These are phyloP conservation scores for Myxocyprinus asiaticus DNA, from an alignment of 2,113 vertebrate species.

Conservation along the genomic window DNA sequence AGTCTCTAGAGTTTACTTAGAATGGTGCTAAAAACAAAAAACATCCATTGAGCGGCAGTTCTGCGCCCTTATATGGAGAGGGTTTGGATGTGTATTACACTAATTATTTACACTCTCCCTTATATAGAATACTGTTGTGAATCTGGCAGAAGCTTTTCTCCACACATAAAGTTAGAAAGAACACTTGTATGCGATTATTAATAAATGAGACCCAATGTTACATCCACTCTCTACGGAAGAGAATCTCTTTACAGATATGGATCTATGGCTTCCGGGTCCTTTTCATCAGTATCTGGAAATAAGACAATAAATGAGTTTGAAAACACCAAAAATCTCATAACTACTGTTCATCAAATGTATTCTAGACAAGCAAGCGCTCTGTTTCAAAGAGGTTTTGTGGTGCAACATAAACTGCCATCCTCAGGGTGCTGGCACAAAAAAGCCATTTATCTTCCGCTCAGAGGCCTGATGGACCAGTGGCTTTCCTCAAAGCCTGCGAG, in stretches of 20 bases:
- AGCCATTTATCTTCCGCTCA: slow-evolving; percentile 42
- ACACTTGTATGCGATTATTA: too few relatives aligned
- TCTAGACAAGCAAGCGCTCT: slow-evolving; percentile 47
- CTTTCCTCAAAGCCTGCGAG: slow-evolving; percentile 45
- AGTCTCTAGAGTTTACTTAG: too few relatives aligned
- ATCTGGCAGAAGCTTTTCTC: too few relatives aligned
- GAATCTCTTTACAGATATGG: not conserved
- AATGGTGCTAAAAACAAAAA: too few relatives aligned
- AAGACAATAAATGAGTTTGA: slow-evolving; percentile 22
- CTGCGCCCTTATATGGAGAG: too few relatives aligned
- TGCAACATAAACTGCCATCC: slow-evolving; percentile 27
- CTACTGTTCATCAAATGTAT: slow-evolving; percentile 9
- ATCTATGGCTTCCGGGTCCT: not conserved
- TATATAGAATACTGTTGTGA: too few relatives aligned
- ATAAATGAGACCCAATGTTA: too few relatives aligned
- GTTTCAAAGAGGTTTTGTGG: slow-evolving; percentile 38
- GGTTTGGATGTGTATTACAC: too few relatives aligned
- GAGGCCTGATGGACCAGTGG: slow-evolving; percentile 35
- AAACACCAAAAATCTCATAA: slow-evolving; percentile 20
- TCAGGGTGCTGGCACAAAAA: slow-evolving; percentile 42
- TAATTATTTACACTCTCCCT: too few relatives aligned
- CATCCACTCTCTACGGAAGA: not conserved
- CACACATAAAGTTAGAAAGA: too few relatives aligned
- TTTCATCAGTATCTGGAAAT: not conserved
- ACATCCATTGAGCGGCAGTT: too few relatives aligned